phyloP scores from a whole-genome alignment of 2,888 invertebrate genomes.

The Lamellibrachia columna region DNA sequence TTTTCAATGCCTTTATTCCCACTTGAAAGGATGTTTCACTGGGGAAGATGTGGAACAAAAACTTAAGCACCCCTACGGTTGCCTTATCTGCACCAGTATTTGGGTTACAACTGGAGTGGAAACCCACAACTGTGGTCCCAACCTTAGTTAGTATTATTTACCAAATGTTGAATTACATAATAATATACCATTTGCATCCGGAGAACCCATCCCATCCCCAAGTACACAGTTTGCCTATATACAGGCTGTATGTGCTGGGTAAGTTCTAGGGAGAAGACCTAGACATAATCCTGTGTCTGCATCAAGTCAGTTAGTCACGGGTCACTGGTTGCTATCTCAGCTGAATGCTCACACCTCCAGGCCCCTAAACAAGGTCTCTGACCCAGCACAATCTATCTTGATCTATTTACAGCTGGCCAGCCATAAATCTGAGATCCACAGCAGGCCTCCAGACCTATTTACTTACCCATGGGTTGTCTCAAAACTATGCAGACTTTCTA shows the following conservation, averaged over 20 bases:
- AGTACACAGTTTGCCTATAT: background rate
- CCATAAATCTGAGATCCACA: background rate
- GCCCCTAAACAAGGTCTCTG: background rate
- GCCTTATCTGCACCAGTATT: background rate
- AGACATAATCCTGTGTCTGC: background rate
- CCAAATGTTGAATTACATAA: background rate
- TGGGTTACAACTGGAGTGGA: background rate
- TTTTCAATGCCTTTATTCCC: background rate
- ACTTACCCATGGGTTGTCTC: background rate
- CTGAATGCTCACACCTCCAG: constrained; percentile 4
- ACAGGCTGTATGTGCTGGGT: background rate
- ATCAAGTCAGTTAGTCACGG: background rate
- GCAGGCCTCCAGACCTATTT: background rate
- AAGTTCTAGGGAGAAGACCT: background rate
- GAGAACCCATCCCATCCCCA: background rate
- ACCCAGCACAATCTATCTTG: constrained; percentile 4
- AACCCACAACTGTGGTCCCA: background rate
- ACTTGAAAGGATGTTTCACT: background rate
- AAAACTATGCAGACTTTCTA: background rate
- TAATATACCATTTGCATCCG: background rate
- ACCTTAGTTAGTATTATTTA: background rate
- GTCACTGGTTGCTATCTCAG: background rate
- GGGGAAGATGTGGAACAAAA: background rate
- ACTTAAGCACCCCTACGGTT: background rate
- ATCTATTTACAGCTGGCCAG: constrained; percentile 16